These are phyloP conservation scores for Ichneumon xanthorius DNA, from an alignment of 2,888 invertebrate species.

Conservation along the genomic window DNA sequence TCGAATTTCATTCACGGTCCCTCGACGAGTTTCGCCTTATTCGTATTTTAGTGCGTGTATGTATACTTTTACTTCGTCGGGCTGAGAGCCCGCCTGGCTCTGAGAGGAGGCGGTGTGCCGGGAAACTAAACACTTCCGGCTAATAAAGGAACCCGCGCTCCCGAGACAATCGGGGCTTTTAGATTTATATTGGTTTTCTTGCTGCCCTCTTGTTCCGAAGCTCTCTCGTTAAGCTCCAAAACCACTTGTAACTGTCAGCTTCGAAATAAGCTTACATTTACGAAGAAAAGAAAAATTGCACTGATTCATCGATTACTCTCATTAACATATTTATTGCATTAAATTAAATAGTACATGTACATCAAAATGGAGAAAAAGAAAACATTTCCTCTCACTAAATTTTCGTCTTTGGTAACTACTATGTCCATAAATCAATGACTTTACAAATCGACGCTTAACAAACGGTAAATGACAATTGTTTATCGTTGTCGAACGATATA, in stretches of 20 bases:
- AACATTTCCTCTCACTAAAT: slow-evolving; percentile 18
- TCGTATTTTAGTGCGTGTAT: slow-evolving; percentile 27
- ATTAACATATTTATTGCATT: background rate
- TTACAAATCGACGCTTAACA: slow-evolving; percentile 2
- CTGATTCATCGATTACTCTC: background rate
- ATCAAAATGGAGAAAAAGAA: background rate
- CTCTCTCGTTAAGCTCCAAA: background rate
- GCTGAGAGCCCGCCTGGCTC: slow-evolving; percentile 24
- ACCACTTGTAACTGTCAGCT: background rate
- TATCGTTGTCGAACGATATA: slow-evolving; percentile 10
- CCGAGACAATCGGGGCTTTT: slow-evolving; percentile 18
- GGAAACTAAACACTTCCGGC: slow-evolving; percentile 66
- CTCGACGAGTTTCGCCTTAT: slow-evolving; percentile 6
- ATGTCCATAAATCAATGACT: slow-evolving; percentile 24
- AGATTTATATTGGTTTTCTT: slow-evolving; percentile 29
- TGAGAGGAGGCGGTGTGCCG: slow-evolving; percentile 4
- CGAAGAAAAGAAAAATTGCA: background rate
- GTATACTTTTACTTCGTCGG: slow-evolving; percentile 34
- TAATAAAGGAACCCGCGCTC: slow-evolving; percentile 48
- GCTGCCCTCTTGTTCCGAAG: background rate
- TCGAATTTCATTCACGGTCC: slow-evolving; percentile 69
- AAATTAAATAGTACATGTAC: slow-evolving; percentile 8
- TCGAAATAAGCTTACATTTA: background rate
- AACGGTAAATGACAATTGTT: slow-evolving; percentile 10
- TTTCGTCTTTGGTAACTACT: slow-evolving; percentile 54